Evolutionary conservation across 2,113 vertebrate genomes (phyloP).

Genomic region (Mus musculus): GRCm39 chr1:66953501-66954000

Average conservation of each 20-base stretch:
- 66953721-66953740: slow-evolving; percentile 28
- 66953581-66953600: slow-evolving; percentile 40
- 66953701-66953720: not conserved
- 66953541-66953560: slow-evolving; percentile 25
- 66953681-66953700: not conserved
- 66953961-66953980: slow-evolving; percentile 68
- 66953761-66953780: not conserved
- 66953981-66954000: slow-evolving; percentile 74
- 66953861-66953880: not conserved
- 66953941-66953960: slow-evolving; percentile 24
- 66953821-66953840: not conserved
- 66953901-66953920: slow-evolving; percentile 38
- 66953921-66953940: slow-evolving; percentile 69
- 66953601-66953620: slow-evolving; percentile 15
- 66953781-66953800: not conserved
- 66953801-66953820: not conserved
- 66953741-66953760: not conserved
- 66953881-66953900: slow-evolving; percentile 49
- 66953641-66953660: slow-evolving; percentile 7
- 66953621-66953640: not conserved
- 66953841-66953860: not conserved
- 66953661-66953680: not conserved
- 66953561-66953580: slow-evolving; percentile 33
- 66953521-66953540: slow-evolving; percentile 37
- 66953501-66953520: slow-evolving; percentile 26